phyloP scores from a whole-genome alignment of 1,140 invertebrate species.

The Bombus polaris region DNA sequence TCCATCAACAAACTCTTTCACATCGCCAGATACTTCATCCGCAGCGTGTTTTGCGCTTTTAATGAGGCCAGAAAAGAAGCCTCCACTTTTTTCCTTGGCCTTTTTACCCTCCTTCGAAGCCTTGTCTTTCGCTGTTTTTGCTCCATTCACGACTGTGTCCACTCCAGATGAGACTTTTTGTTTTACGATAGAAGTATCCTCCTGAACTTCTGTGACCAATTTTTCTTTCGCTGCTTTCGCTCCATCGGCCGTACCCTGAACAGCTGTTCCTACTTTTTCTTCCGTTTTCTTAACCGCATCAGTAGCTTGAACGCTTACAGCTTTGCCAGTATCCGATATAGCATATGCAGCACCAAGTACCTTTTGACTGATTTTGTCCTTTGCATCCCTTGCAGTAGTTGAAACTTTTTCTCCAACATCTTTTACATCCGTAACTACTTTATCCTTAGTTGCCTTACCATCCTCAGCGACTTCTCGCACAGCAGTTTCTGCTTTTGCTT shows the following conservation, averaged over 20 bases:
- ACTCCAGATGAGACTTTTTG: neutral
- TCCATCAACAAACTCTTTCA: constrained; percentile 70
- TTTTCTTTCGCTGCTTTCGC: constrained; percentile 5
- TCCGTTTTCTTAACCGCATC: constrained; percentile 3
- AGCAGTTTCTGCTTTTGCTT: neutral
- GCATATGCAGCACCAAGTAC: constrained; percentile 11
- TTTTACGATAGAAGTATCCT: constrained; percentile 17
- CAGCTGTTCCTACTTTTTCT: constrained; percentile 12
- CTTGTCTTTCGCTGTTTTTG: constrained; percentile 40
- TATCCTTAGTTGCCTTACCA: constrained; percentile 31
- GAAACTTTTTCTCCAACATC: neutral
- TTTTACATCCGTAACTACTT: constrained; percentile 8
- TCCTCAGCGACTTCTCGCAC: neutral
- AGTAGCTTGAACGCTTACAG: constrained; percentile 20
- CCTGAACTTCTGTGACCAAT: constrained; percentile 22
- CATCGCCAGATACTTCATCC: constrained; percentile 73
- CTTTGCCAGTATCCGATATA: neutral
- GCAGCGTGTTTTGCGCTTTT: constrained; percentile 70
- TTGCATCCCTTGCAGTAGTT: constrained; percentile 15
- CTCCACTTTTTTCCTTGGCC: constrained; percentile 54
- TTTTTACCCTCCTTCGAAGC: constrained; percentile 53
- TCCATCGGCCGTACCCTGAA: constrained; percentile 24
- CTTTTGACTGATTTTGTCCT: constrained; percentile 46
- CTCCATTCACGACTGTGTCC: neutral
- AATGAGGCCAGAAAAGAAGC: constrained; percentile 62